Base-by-base conservation (phyloP, 1,140 invertebrate species). In the Drosophila sechellia region DNA sequence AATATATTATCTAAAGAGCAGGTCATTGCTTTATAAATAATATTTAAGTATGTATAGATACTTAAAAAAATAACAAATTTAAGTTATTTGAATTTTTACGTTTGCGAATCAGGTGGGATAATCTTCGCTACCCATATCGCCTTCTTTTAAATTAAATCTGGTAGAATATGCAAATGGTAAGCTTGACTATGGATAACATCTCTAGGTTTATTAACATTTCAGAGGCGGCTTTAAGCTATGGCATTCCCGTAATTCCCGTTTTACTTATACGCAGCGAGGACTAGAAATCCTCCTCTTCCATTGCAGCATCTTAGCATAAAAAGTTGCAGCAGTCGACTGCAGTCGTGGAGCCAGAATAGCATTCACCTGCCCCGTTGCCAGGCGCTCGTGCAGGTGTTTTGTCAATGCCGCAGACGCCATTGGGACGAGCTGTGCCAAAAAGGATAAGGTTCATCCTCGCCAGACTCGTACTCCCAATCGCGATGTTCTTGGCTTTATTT, bases 351-450 rank as follows among this genome's bases (percentile, higher is more conserved):
- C 17, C 5, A 27, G 35, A 40, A 31, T 12, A 37, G 31, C 46
- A 46, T 17, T 45, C 46, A 43, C 46, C 49, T 59, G 27, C 20
- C 43, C 27, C 42, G 12, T 48, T 53, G 40, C 31, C 46, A 53
- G 49, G 45, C 35, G 37, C 4, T 25, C 59, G 55, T 76, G 79
- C 81, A 86, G 79, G 79, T 90, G 86, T 86, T 81, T 86, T 90
- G 86, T 86, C 86, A 90, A 81, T 90, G 75, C 72, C 72, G 46
- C 79, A 56, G 58, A 81, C 54, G 66, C 63, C 35, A 61, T 37
- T 66, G 54, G 61, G 72, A 15, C 53, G 48, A 40, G 35, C 40
- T 63, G 5, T 17, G 40, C 61, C 34, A 43, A 49, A 60, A 39
- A 54, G 50, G 54, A 52, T 17, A 68, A 43, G 11, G 34, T 20